Evolutionary conservation across 2,888 invertebrate genomes (phyloP).

Genomic region (Clivina fossor): DNA sequence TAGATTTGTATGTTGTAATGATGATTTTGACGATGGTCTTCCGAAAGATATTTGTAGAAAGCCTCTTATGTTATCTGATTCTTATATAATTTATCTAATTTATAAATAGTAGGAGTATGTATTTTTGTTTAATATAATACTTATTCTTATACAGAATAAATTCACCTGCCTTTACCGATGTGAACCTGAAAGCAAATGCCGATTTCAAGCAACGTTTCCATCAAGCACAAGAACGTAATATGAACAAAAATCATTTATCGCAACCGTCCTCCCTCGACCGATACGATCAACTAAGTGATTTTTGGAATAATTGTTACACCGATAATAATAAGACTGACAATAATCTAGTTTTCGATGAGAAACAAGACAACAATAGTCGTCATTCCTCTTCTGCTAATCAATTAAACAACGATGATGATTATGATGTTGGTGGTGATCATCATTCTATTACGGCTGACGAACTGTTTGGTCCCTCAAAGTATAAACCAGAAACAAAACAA

Average conservation of each 20-base stretch:
- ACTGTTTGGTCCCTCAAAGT: too few species aligned
- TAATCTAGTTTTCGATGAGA: constrained; percentile 13
- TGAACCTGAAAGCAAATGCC: constrained; percentile 24
- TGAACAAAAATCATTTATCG: constrained; percentile 11
- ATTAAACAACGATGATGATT: too few species aligned
- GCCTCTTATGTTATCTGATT: constrained; percentile 20
- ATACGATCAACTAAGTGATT: not conserved
- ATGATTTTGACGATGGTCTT: constrained; percentile 39
- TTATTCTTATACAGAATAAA: constrained; percentile 40
- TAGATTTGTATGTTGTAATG: too few species aligned
- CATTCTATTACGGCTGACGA: too few species aligned
- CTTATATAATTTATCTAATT: not conserved
- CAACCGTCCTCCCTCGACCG: too few species aligned
- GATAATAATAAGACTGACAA: constrained; percentile 19
- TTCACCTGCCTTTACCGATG: constrained; percentile 36
- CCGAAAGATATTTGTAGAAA: constrained; percentile 34
- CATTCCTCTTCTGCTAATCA: too few species aligned
- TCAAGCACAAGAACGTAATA: constrained; percentile 23
- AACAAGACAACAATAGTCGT: too few species aligned
- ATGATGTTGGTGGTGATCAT: too few species aligned
- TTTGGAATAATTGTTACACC: too few species aligned
- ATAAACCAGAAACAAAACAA: too few species aligned
- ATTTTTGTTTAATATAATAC: not conserved
- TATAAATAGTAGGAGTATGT: not conserved
- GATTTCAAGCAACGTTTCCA: constrained; percentile 21